These are phyloP conservation scores for Anarhynchus alexandrinus DNA, from an alignment of 2,113 vertebrate genomes.

Conservation along the genomic window DNA sequence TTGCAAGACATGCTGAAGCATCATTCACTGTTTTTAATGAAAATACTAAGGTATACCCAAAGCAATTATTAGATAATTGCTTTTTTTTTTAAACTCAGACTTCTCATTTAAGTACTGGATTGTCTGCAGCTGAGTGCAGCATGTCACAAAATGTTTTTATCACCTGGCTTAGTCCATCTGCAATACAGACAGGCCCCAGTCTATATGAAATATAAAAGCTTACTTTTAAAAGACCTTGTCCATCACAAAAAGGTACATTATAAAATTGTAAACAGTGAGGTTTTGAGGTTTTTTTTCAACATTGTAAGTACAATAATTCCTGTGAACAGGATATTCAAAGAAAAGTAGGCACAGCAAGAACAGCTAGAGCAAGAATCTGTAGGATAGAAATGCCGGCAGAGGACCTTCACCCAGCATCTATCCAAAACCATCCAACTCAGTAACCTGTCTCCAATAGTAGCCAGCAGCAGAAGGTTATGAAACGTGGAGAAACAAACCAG, in stretches of 20 bases:
- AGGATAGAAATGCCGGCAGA: not conserved
- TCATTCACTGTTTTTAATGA: not conserved
- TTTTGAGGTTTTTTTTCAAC: not conserved
- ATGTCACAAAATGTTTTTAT: not conserved
- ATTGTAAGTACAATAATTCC: not conserved
- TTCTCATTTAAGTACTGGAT: not conserved
- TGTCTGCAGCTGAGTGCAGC: not conserved
- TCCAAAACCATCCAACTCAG: not conserved
- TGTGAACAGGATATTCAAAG: not conserved
- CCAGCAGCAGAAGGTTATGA: not conserved
- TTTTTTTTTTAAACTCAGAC: not conserved
- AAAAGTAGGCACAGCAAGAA: not conserved
- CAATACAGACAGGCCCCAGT: not conserved
- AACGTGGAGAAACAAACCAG: not conserved
- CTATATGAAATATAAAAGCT: not conserved
- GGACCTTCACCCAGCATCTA: not conserved
- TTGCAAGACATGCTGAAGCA: not conserved
- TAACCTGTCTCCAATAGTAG: not conserved
- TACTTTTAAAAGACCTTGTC: not conserved
- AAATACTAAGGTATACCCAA: not conserved
- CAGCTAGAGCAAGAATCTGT: not conserved
- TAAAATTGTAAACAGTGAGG: not conserved
- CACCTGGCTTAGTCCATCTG: not conserved
- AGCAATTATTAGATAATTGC: not conserved
- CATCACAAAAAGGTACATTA: not conserved